These are phyloP conservation scores for Semaprochilodus insignis DNA, from an alignment of 2,797 vertebrate genomes.

Conservation along the genomic window DNA sequence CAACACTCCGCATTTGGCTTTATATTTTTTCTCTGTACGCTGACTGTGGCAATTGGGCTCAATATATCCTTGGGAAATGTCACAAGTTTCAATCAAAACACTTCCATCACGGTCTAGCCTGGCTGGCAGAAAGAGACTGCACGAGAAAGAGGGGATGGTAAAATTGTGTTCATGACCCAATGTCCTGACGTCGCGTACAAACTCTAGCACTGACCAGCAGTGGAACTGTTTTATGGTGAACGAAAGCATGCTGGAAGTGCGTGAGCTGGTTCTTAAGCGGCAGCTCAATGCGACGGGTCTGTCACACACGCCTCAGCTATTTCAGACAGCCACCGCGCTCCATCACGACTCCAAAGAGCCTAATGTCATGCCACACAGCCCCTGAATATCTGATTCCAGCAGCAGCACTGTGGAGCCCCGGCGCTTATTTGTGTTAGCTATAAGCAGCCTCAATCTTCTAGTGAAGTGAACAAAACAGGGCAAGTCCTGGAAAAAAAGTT, in stretches of 20 bases:
- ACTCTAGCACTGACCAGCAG: slow-evolving; percentile 7
- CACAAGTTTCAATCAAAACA: slow-evolving; percentile 42
- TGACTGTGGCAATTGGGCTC: slow-evolving; percentile 43
- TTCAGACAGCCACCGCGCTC: slow-evolving; percentile 66
- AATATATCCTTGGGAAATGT: slow-evolving; percentile 48
- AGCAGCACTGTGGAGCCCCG: slow-evolving; percentile 33
- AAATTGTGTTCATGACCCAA: slow-evolving; percentile 16
- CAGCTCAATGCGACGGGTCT: slow-evolving; percentile 48
- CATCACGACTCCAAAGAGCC: slow-evolving; percentile 64
- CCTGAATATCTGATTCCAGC: slow-evolving; percentile 65
- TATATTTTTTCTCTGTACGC: slow-evolving; percentile 9
- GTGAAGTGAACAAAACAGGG: slow-evolving; percentile 36
- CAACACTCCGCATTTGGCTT: slow-evolving; percentile 37
- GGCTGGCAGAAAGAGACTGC: not conserved
- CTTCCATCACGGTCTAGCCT: slow-evolving; percentile 23
- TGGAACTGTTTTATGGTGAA: slow-evolving; percentile 27
- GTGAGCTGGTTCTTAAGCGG: slow-evolving; percentile 50
- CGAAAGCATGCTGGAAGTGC: slow-evolving; percentile 29
- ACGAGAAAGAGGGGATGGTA: slow-evolving; percentile 2
- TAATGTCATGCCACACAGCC: slow-evolving; percentile 68
- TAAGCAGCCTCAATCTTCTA: slow-evolving; percentile 41
- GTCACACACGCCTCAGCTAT: slow-evolving; percentile 66
- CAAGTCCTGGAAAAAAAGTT: slow-evolving; percentile 43
- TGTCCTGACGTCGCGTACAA: slow-evolving; percentile 32
- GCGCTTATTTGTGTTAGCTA: slow-evolving; percentile 53